These are phyloP conservation scores for Panagrolaimus sp. DNA, from an alignment of 1,140 invertebrate genomes.

Conservation along the genomic window DNA sequence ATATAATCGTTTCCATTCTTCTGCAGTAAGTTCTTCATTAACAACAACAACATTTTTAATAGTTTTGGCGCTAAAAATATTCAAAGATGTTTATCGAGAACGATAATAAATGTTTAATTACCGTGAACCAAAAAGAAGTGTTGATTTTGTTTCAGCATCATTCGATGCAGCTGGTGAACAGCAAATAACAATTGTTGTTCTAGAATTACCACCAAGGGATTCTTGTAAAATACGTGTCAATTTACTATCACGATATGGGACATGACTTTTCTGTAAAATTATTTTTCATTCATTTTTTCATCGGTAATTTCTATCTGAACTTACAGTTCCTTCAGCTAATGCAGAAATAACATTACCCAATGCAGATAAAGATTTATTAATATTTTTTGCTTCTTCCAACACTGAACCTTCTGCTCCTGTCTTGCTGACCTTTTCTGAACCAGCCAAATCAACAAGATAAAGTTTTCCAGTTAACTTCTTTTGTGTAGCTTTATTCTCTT, in stretches of 20 bases:
- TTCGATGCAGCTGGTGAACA: constrained; percentile 99
- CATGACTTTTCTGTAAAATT: constrained; percentile 76
- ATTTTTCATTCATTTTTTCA: constrained; percentile 8
- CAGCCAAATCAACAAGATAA: constrained; percentile 98
- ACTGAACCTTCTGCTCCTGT: constrained; percentile 98
- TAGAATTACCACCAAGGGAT: constrained; percentile 94
- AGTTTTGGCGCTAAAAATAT: constrained; percentile 74
- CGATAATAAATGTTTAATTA: not conserved
- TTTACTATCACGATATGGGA: constrained; percentile 98
- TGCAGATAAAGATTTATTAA: constrained; percentile 98
- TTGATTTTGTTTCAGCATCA: constrained; percentile 97
- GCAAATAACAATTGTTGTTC: constrained; percentile 98
- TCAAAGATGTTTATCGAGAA: constrained; percentile 17
- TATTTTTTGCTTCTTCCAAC: constrained; percentile 98
- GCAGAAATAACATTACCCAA: constrained; percentile 97
- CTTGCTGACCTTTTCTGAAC: constrained; percentile 98
- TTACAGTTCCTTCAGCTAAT: constrained; percentile 86
- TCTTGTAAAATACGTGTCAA: constrained; percentile 97
- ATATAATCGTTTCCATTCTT: constrained; percentile 98
- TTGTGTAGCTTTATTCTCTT: constrained; percentile 97
- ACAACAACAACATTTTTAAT: constrained; percentile 99
- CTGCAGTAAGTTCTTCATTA: constrained; percentile 96
- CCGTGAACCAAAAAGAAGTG: constrained; percentile 91
- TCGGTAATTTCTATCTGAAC: constrained; percentile 41
- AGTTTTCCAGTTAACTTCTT: constrained; percentile 97